Evolutionary conservation across 2,113 vertebrate species (phyloP).

Genomic region (Tupaia tana): DNA sequence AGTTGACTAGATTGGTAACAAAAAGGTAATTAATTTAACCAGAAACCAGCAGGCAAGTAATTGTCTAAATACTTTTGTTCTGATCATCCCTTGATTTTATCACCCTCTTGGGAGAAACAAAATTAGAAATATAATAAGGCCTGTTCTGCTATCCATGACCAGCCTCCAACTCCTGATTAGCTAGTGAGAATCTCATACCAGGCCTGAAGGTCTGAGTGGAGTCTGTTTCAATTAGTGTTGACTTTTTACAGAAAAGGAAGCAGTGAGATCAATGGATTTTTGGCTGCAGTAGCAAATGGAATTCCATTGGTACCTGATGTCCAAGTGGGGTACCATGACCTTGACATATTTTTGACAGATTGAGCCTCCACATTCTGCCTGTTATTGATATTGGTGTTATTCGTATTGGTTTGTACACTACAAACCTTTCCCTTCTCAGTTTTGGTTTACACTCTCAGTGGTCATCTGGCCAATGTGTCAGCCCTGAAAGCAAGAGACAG

Average conservation of each 20-base stretch:
- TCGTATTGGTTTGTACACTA: slow-evolving; percentile 86
- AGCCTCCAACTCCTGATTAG: not conserved
- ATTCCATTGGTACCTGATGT: slow-evolving; percentile 92
- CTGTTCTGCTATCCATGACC: not conserved
- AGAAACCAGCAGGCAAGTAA: slow-evolving; percentile 41
- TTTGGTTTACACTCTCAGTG: slow-evolving; percentile 91
- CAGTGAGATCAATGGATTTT: slow-evolving; percentile 91
- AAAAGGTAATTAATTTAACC: slow-evolving; percentile 24
- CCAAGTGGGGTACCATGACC: slow-evolving; percentile 92
- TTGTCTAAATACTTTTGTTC: slow-evolving; percentile 30
- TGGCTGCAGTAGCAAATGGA: slow-evolving; percentile 91
- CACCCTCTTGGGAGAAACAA: not conserved
- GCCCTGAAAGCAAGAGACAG: slow-evolving; percentile 91
- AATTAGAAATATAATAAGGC: slow-evolving; percentile 3
- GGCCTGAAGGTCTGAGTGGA: not conserved
- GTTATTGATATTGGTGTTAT: slow-evolving; percentile 92
- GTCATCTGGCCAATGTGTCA: slow-evolving; percentile 94
- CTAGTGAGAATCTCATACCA: not conserved
- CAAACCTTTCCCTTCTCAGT: slow-evolving; percentile 91
- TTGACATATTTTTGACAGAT: slow-evolving; percentile 93
- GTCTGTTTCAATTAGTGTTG: not conserved
- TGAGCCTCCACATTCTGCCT: slow-evolving; percentile 92
- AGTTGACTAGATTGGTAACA: not conserved
- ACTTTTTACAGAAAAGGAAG: slow-evolving; percentile 89
- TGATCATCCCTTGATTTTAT: slow-evolving; percentile 39